Evolutionary conservation across 2,113 vertebrate species (phyloP).

Genomic region (Arenaria interpres): DNA sequence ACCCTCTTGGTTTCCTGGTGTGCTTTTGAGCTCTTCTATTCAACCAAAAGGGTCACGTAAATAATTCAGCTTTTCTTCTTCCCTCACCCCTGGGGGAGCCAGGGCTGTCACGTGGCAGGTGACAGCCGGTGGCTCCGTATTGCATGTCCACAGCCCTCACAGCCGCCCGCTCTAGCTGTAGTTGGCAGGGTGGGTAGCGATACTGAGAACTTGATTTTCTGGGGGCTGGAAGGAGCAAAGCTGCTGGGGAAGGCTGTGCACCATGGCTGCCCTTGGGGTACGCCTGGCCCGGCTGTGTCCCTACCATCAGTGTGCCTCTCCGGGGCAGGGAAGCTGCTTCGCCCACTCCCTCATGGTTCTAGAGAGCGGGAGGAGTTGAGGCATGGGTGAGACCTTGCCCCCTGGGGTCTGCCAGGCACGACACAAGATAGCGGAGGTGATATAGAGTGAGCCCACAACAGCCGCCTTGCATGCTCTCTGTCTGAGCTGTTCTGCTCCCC

Average conservation of each 20-base stretch:
- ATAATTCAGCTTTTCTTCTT: neutral
- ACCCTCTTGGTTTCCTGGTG: accelerated
- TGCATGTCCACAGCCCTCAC: accelerated
- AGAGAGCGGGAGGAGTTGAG: accelerated
- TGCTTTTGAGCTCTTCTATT: neutral
- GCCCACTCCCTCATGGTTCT: accelerated
- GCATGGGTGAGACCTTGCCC: accelerated
- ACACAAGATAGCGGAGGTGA: neutral
- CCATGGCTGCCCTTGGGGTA: neutral
- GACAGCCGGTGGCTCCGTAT: neutral
- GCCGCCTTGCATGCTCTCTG: accelerated
- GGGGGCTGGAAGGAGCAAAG: neutral
- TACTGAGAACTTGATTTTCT: neutral
- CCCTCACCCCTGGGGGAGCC: accelerated
- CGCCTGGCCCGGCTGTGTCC: accelerated
- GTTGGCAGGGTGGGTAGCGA: accelerated
- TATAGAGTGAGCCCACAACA: accelerated
- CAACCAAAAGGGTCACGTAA: neutral
- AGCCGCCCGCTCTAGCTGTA: accelerated
- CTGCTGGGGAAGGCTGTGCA: neutral
- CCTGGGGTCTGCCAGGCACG: neutral
- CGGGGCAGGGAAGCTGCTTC: neutral
- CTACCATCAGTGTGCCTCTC: accelerated
- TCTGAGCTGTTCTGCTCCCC: neutral
- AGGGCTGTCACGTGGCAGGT: neutral